Percentiles rank a stretch among this genome's conserved stretches.
phyloP scores from a whole-genome alignment of 23 tunicate species.

The Oikopleura dioica region DNA sequence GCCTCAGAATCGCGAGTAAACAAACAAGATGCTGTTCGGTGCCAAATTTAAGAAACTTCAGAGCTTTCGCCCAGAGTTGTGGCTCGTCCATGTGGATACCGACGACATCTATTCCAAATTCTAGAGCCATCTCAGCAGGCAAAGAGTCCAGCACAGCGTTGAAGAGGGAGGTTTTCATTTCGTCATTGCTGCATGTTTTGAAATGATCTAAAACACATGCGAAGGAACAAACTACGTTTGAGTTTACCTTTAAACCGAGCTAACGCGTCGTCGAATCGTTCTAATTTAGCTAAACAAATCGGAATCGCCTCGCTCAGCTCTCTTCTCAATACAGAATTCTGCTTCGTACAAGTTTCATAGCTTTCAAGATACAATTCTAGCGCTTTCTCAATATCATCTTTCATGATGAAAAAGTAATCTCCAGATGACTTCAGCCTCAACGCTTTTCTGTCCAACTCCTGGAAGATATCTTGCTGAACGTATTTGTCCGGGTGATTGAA shows the following conservation, averaged over 20 bases:
- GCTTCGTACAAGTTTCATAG: not conserved
- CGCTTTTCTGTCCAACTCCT: not conserved
- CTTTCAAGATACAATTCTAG: not conserved
- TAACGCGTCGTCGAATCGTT: not conserved
- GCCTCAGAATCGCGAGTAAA: not conserved
- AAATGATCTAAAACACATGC: not conserved
- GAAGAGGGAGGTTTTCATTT: not conserved
- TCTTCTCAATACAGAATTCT: slow-evolving; percentile 1
- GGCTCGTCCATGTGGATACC: not conserved
- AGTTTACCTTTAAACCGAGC: not conserved
- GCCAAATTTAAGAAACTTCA: not conserved
- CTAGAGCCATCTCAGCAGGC: not conserved
- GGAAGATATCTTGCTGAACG: not conserved
- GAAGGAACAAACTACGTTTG: too few species aligned
- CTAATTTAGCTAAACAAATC: not conserved
- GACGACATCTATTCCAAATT: not conserved
- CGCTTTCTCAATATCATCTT: not conserved
- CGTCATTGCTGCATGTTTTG: not conserved
- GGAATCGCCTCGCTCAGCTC: not conserved
- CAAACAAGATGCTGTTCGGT: not conserved
- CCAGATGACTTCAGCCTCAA: not conserved
- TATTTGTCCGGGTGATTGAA: not conserved
- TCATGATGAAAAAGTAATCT: not conserved
- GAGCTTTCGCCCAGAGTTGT: not conserved
- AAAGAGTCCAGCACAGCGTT: not conserved